Conservation (phyloP, 1,140 invertebrate genomes). For the Bombus confusus region DNA sequence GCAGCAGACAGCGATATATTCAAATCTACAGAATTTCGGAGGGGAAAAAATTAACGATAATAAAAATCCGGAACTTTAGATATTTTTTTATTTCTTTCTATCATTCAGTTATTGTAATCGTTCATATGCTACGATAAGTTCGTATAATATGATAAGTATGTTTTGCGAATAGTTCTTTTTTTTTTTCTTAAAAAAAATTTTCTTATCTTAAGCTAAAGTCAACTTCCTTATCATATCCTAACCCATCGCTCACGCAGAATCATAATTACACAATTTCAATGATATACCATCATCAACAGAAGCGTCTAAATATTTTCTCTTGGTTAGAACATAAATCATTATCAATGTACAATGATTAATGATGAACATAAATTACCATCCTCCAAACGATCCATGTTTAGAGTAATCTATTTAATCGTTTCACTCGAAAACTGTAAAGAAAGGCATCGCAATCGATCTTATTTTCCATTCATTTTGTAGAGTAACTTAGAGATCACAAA, state of each 20-base stretch:
- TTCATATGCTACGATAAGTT: no score
- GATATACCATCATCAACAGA: neutral
- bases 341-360: neutral
- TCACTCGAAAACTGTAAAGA: neutral
- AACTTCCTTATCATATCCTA: neutral
- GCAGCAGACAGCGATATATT: no score
- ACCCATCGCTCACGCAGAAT: neutral
- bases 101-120: no score
- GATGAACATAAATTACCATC: neutral
- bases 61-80: neutral
- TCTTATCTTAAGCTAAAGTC: neutral
- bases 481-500: no score
- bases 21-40: no score
- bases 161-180: no score
- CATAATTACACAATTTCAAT: neutral
- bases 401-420: neutral
- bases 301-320: neutral
- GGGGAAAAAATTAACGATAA: neutral
- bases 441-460: rapidly evolving
- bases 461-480: no score
- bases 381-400: neutral
- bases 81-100: no score
- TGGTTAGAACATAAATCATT: neutral
- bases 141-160: no score
- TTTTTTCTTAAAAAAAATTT: neutral